Evolutionary conservation across 2,797 vertebrate species (phyloP), one percentile per base, ranked within the genome.

Genomic region (Xyrichtys novacula): DNA sequence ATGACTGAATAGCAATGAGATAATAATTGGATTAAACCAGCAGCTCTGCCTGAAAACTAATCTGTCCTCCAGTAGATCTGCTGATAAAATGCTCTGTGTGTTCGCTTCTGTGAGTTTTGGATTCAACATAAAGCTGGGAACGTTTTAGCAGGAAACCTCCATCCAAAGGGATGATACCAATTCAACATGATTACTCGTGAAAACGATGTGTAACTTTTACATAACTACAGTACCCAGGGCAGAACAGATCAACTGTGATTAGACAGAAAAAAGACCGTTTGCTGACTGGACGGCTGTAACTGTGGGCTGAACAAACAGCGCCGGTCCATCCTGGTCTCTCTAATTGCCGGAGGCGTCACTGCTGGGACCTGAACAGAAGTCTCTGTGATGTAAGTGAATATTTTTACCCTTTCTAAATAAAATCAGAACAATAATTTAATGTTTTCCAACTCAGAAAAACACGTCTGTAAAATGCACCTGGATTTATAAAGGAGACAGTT

Each of bases 261-360:
- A 26, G 25, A 52, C 7, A 58, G 38, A 38, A 26, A 25, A 23
- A 20, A 32, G 28, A 1, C 1, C 26, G 7, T 11, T 22, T 42
- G 28, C 19, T 49, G 14, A 25, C 49, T 38, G 17, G 46, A 38
- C 39, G 20, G 55, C 39, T 47, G 23, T 29, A 42, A 54, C 14
- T 40, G 25, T 16, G 31, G 39, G 32, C 32, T 12, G 55, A 32
- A 34, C 20, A 28, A 29, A 52, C 50, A 16, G 23, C 20, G 54
- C n/a, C 28, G 17, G 54, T 63, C 43, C 55, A 36, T 38, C 38
- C 29, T 20, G 2, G 48, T 36, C 54, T 38, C 47, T 58, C 17
- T 19, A 2, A 28, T 50, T 40, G 60, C 38, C 25, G 55, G 42
- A 50, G 60, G 29, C 48, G 7, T 19, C 31, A 32, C 52, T 36